A percentile compares a stretch with the other conserved stretches of the same genome.
Evolutionary conservation across 2,888 invertebrate species (phyloP).

Genomic region (Halocaridina rubra): DNA sequence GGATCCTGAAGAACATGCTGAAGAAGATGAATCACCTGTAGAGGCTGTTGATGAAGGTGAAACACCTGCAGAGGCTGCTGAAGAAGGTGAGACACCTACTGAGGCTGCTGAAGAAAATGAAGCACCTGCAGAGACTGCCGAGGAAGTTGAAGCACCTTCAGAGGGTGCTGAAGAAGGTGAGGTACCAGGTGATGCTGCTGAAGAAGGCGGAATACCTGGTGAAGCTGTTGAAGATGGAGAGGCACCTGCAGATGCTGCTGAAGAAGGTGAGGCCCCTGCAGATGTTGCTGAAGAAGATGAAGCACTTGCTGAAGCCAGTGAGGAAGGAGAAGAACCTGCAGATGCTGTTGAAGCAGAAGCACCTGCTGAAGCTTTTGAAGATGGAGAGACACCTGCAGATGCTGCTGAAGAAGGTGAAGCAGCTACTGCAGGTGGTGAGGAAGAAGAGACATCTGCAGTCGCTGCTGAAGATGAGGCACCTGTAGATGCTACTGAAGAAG

Average conservation of each 20-base stretch:
- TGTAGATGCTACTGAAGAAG: background rate
- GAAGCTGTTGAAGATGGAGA: background rate
- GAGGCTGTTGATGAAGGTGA: background rate
- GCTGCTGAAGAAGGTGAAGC: background rate
- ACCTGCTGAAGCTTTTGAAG: background rate
- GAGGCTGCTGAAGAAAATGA: slow-evolving; percentile 6
- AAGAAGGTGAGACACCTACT: background rate
- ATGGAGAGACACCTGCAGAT: background rate
- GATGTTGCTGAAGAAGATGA: background rate
- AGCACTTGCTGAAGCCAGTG: background rate
- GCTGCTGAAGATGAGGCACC: background rate
- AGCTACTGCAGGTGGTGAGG: background rate
- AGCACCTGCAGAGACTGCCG: background rate
- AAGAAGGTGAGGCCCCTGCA: background rate
- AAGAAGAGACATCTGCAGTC: background rate
- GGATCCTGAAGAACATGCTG: too few species aligned
- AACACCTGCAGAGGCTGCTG: background rate
- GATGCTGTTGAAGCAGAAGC: background rate
- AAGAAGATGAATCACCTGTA: too few species aligned
- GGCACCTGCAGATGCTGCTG: background rate
- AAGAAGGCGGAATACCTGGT: background rate
- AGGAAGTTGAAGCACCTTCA: background rate
- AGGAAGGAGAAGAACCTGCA: background rate
- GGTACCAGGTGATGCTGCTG: background rate
- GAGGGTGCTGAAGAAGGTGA: background rate